A percentile compares a stretch with the other conserved stretches of the same genome.
Evolutionary conservation across 2,888 invertebrate species (phyloP).

Genomic region (Drosophila gaucha): DNA sequence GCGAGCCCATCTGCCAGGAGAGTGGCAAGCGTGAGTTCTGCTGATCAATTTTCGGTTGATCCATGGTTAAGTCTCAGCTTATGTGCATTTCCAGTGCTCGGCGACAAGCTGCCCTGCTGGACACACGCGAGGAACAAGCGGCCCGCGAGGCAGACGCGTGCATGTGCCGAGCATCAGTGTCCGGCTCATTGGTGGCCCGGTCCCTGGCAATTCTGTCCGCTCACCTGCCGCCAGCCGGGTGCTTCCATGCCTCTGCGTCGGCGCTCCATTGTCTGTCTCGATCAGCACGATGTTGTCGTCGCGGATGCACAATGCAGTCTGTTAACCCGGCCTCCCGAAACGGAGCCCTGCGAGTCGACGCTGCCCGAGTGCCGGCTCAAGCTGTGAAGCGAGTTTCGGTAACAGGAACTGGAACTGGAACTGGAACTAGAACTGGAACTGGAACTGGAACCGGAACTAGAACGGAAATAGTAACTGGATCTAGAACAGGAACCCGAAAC

Average conservation of each 20-base stretch:
- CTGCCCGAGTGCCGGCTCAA: constrained; percentile 80
- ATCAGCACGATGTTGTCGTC: constrained; percentile 90
- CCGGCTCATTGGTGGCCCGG: constrained; percentile 94
- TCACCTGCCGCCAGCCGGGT: constrained; percentile 86
- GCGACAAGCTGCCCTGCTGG: constrained; percentile 87
- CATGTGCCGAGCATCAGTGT: constrained; percentile 89
- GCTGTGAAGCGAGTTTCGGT: constrained; percentile 34
- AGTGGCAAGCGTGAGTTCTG: constrained; percentile 84
- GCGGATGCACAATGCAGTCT: constrained; percentile 90
- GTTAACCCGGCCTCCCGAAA: constrained; percentile 88
- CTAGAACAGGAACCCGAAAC: constrained; percentile 12
- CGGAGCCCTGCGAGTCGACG: constrained; percentile 87
- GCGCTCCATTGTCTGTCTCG: constrained; percentile 91
- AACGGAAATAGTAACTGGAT: not conserved
- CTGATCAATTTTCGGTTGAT: no score
- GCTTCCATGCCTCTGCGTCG: constrained; percentile 86
- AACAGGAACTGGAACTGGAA: not conserved
- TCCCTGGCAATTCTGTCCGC: constrained; percentile 93
- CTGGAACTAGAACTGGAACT: not conserved
- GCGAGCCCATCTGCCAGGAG: constrained; percentile 85
- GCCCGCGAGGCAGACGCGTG: constrained; percentile 87
- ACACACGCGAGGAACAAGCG: constrained; percentile 86
- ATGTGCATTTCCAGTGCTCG: constrained; percentile 84
- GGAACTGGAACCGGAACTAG: not conserved
- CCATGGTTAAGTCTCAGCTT: not conserved